These are phyloP conservation scores for Orchestia grillus DNA, from an alignment of 1,140 invertebrate genomes.

Conservation along the genomic window DNA sequence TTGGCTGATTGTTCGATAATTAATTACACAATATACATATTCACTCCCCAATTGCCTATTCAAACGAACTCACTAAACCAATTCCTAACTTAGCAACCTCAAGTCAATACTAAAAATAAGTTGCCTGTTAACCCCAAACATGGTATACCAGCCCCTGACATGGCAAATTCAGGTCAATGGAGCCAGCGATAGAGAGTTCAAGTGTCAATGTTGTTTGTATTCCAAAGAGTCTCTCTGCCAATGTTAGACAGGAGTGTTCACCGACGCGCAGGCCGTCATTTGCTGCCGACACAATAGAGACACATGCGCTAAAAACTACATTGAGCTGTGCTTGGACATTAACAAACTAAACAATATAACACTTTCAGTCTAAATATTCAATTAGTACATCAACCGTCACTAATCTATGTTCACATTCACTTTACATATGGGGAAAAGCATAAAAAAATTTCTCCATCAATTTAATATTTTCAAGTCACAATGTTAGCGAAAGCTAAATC, in stretches of 20 bases:
- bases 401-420: not conserved
- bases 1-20: not conserved
- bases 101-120: not conserved
- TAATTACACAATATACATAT: not conserved
- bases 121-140: not conserved
- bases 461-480: not conserved
- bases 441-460: not conserved
- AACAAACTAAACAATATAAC: not conserved
- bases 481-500: not conserved
- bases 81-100: not conserved
- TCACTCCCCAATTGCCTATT: not conserved
- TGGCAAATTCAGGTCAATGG: not conserved
- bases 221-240: not conserved
- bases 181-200: not conserved
- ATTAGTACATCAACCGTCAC: not conserved
- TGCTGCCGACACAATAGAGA: too few relatives aligned
- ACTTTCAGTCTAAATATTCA: not conserved
- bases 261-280: too few relatives aligned
- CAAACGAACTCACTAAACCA: not conserved
- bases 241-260: too few relatives aligned
- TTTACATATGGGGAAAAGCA: not conserved
- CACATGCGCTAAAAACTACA: not conserved
- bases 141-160: not conserved
- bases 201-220: not conserved
- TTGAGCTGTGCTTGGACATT: not conserved